Evolutionary conservation across 1,140 invertebrate species (phyloP).

Genomic region (Listronotus bonariensis): DNA sequence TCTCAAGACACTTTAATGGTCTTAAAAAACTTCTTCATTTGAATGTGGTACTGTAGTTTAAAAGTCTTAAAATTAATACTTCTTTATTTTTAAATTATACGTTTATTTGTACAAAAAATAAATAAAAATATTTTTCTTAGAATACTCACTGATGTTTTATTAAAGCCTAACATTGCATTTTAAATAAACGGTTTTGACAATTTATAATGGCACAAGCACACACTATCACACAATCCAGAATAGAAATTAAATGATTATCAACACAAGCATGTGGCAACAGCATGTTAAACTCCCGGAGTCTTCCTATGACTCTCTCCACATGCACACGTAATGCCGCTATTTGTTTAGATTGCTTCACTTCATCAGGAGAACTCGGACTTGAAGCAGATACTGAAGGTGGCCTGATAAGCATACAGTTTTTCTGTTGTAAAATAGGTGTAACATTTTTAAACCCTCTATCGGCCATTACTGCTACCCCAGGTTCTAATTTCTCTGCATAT

Average conservation of each 20-base stretch:
- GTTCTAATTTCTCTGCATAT: constrained; percentile 47
- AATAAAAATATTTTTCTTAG: no score
- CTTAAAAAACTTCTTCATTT: no score
- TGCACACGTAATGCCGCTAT: constrained; percentile 47
- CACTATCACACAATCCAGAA: constrained; percentile 39
- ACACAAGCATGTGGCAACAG: constrained; percentile 41
- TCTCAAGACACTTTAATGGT: no score
- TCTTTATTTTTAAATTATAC: no score
- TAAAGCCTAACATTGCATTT: no score
- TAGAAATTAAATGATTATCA: constrained; percentile 35
- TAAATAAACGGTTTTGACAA: no score
- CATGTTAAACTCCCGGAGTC: constrained; percentile 45
- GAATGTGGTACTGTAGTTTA: no score
- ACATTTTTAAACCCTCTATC: constrained; percentile 53
- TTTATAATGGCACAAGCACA: constrained; percentile 35
- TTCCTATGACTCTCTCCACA: constrained; percentile 45
- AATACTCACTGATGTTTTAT: no score
- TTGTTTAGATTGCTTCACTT: constrained; percentile 41
- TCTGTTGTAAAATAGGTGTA: constrained; percentile 39
- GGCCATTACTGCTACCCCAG: constrained; percentile 46
- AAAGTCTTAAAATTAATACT: no score
- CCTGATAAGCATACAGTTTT: constrained; percentile 48
- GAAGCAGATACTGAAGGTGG: constrained; percentile 52
- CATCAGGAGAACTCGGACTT: constrained; percentile 33
- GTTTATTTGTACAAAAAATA: no score